phyloP scores from a whole-genome alignment of 2,888 invertebrate species.

The Leptodirus hochenwartii region DNA sequence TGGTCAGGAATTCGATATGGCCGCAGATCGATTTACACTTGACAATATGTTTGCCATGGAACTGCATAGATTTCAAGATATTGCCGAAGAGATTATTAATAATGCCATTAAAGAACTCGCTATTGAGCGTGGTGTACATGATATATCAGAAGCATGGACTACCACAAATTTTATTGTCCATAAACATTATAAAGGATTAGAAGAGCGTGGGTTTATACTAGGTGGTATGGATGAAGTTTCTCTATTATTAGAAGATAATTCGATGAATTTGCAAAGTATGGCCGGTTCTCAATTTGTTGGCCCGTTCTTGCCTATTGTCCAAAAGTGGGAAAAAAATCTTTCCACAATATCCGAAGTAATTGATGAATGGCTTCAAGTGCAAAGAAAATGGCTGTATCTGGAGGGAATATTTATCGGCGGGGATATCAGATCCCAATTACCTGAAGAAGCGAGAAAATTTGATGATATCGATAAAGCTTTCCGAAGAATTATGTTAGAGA shows the following conservation, averaged over 20 bases:
- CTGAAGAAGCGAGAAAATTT: constrained; percentile 80
- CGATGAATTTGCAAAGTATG: constrained; percentile 84
- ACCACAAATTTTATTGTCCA: constrained; percentile 41
- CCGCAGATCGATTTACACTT: constrained; percentile 72
- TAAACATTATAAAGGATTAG: constrained; percentile 50
- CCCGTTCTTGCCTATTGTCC: constrained; percentile 66
- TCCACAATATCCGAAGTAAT: constrained; percentile 70
- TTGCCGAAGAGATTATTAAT: constrained; percentile 71
- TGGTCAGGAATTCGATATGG: constrained; percentile 68
- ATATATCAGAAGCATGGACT: constrained; percentile 62
- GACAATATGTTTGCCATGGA: constrained; percentile 91
- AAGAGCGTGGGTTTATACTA: constrained; percentile 65
- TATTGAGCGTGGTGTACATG: constrained; percentile 77
- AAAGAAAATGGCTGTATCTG: constrained; percentile 80
- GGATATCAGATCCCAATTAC: constrained; percentile 70
- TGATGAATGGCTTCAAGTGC: constrained; percentile 73
- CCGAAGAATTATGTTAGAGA: constrained; percentile 69
- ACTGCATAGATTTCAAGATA: constrained; percentile 66
- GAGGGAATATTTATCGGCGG: constrained; percentile 86
- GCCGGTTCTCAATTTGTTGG: constrained; percentile 79
- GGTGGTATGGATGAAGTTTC: constrained; percentile 71
- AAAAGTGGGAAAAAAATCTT: constrained; percentile 69
- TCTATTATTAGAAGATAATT: constrained; percentile 70
- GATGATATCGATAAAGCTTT: constrained; percentile 73
- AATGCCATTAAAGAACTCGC: constrained; percentile 78